These are phyloP conservation scores for Drosophila putrida DNA, from an alignment of 2,888 invertebrate genomes.

Conservation along the genomic window DNA sequence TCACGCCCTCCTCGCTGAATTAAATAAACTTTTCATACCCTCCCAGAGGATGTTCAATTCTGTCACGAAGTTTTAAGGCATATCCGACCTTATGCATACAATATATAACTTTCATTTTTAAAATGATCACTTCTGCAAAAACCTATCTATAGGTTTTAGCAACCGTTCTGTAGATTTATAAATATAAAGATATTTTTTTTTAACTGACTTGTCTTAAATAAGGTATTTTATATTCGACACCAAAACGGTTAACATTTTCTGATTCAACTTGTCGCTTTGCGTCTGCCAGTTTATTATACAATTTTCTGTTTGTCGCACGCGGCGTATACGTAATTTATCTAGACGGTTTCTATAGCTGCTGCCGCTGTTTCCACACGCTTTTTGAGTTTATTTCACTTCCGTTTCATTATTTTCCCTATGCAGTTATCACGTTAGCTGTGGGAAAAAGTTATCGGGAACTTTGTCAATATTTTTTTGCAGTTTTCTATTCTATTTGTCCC, in stretches of 20 bases:
- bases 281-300: conserved; percentile 27
- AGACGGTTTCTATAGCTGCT: conserved; percentile 26
- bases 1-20: conserved; percentile 19
- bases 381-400: conserved; percentile 59
- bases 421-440: conserved; percentile 43
- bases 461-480: conserved; percentile 36
- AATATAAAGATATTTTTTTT: no score
- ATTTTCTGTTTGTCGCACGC: conserved; percentile 44
- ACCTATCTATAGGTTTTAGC: background rate
- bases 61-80: background rate
- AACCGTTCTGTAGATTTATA: no score
- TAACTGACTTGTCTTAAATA: background rate
- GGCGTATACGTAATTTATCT: conserved; percentile 62
- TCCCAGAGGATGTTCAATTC: background rate
- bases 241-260: background rate
- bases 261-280: conserved; percentile 16
- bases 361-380: conserved; percentile 25
- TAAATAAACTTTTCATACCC: conserved; percentile 9
- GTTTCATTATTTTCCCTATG: conserved; percentile 45
- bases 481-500: conserved; percentile 14
- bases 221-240: background rate
- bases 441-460: conserved; percentile 35
- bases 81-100: background rate
- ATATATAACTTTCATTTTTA: background rate
- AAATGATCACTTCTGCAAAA: background rate